These are phyloP conservation scores for Rhizoglyphus robini DNA, from an alignment of 1,140 invertebrate genomes.

Conservation along the genomic window DNA sequence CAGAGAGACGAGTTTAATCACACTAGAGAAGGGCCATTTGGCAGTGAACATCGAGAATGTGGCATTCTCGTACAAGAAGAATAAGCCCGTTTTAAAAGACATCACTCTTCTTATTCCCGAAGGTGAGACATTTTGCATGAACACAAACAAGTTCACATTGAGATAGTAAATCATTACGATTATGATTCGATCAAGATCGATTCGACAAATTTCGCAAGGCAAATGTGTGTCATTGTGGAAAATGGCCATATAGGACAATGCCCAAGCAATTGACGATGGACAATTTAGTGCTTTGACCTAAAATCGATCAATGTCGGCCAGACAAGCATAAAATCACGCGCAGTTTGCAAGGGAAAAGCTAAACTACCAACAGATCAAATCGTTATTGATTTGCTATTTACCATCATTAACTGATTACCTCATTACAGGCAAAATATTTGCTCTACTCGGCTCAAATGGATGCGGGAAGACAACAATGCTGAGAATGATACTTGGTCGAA, in stretches of 20 bases:
- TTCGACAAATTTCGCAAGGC: not conserved
- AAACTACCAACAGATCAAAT: not conserved
- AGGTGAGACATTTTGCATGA: no score
- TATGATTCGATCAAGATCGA: not conserved
- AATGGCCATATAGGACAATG: not conserved
- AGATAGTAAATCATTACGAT: no score
- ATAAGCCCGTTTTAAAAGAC: slow-evolving; percentile 3
- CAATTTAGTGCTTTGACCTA: no score
- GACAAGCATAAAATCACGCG: no score
- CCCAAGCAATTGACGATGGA: not conserved
- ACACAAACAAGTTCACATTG: no score
- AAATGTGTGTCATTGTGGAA: not conserved
- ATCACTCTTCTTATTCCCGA: slow-evolving; percentile 1
- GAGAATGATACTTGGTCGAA: slow-evolving; percentile 17
- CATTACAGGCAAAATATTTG: slow-evolving; percentile 38
- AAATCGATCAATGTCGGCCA: no score
- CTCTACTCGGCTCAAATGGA: slow-evolving; percentile 22
- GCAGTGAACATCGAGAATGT: slow-evolving; percentile 8
- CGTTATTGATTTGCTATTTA: not conserved
- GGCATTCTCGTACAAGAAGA: slow-evolving; percentile 1
- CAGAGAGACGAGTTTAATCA: not conserved
- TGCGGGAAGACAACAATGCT: slow-evolving; percentile 23
- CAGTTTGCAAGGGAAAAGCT: no score
- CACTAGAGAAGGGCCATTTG: no score
- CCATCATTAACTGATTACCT: slow-evolving; percentile 29